phyloP scores from a whole-genome alignment of 2,888 invertebrate genomes.

The Nomada goodeniana region DNA sequence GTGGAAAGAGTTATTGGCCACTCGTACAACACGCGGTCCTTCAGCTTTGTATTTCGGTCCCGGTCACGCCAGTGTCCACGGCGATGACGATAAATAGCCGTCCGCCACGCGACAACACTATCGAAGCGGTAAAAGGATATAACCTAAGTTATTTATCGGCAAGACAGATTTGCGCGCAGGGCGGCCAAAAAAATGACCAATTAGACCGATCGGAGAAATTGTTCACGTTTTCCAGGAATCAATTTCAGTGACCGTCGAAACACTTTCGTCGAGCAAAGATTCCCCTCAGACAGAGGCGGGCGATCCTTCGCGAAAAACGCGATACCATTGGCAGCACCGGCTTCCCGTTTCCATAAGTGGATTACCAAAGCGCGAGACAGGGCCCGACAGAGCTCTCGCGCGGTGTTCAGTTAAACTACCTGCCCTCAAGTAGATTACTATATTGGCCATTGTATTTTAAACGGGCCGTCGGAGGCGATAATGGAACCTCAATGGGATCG shows the following conservation, averaged over 20 bases:
- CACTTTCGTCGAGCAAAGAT: not conserved
- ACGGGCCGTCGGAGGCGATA: too few species aligned
- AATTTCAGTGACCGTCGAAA: not conserved
- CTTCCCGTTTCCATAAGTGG: not conserved
- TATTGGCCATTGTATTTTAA: too few species aligned
- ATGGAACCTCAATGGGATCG: too few species aligned
- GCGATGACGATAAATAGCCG: constrained; percentile 32
- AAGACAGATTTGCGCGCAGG: not conserved
- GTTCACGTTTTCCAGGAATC: too few species aligned
- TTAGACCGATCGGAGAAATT: not conserved
- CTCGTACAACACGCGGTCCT: not conserved
- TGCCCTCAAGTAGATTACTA: too few species aligned
- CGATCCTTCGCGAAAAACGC: not conserved
- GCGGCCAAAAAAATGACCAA: not conserved
- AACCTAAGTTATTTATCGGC: constrained; percentile 20
- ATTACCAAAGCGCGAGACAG: not conserved
- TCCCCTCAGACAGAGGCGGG: not conserved
- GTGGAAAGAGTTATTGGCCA: constrained; percentile 16
- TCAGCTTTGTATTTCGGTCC: constrained; percentile 38
- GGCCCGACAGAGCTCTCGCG: not conserved
- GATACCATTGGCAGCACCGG: not conserved
- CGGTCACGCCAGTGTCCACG: constrained; percentile 39
- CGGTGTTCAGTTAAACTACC: not conserved
- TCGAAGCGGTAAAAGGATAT: constrained; percentile 24
- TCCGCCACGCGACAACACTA: constrained; percentile 44